These are phyloP conservation scores for Menidia beryllina DNA, from an alignment of 2,113 vertebrate genomes.

Conservation along the genomic window DNA sequence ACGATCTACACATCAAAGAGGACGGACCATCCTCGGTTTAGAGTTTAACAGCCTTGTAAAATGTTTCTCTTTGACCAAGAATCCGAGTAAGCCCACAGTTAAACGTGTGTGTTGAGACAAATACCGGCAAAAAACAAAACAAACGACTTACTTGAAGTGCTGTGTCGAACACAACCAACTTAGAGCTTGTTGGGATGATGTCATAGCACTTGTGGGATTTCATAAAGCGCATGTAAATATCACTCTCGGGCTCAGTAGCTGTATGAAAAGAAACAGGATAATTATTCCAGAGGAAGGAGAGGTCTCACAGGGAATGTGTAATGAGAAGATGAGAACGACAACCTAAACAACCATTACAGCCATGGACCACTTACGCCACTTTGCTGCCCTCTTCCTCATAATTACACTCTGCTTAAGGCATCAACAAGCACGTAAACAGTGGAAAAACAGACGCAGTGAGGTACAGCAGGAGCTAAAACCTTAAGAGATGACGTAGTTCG, in stretches of 20 bases:
- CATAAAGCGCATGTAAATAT: slow-evolving; percentile 98
- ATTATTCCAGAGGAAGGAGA: slow-evolving; percentile 42
- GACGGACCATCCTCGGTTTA: slow-evolving; percentile 56
- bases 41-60: slow-evolving; percentile 75
- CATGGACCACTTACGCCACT: slow-evolving; percentile 65
- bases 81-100: too few species aligned
- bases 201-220: slow-evolving; percentile 99
- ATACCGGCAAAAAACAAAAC: background rate
- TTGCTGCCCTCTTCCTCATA: slow-evolving; percentile 49
- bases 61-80: slow-evolving; percentile 17
- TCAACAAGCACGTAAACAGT: slow-evolving; percentile 40
- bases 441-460: slow-evolving; percentile 27
- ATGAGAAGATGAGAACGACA: slow-evolving; percentile 45
- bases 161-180: slow-evolving; percentile 99
- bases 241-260: slow-evolving; percentile 94
- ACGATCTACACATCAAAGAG: slow-evolving; percentile 67
- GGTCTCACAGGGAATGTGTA: slow-evolving; percentile 58
- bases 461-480: background rate
- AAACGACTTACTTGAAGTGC: slow-evolving; percentile 91
- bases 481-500: background rate
- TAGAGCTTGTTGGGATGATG: slow-evolving; percentile 98
- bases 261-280: slow-evolving; percentile 31
- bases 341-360: slow-evolving; percentile 64
- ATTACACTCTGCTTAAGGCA: slow-evolving; percentile 38
- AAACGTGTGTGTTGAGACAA: too few species aligned